A percentile compares a stretch with the other conserved stretches of the same genome.
These are phyloP conservation scores for Molossus alvarezi DNA, from an alignment of 2,797 vertebrate species.

Conservation along the genomic window DNA sequence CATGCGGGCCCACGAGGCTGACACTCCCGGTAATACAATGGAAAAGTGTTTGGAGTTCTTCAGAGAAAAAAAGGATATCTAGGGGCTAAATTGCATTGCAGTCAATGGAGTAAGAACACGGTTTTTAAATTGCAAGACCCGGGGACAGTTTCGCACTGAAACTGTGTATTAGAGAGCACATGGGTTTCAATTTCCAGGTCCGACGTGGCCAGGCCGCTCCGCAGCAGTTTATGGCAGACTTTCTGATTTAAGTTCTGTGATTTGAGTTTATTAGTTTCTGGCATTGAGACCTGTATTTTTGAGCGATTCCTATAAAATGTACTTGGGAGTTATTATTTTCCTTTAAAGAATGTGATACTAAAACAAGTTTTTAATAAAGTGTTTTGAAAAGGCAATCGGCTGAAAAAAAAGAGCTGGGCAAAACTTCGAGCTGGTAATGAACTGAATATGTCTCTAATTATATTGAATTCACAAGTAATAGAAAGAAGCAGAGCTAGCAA, in stretches of 20 bases:
- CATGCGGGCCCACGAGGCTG: neutral
- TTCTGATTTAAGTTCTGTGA: slow-evolving; percentile 76
- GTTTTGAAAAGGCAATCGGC: slow-evolving; percentile 89
- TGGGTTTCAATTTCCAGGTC: slow-evolving; percentile 86
- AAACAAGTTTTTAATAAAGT: slow-evolving; percentile 90
- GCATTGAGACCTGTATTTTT: slow-evolving; percentile 72
- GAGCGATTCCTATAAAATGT: slow-evolving; percentile 88
- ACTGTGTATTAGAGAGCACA: slow-evolving; percentile 61
- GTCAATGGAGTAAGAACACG: slow-evolving; percentile 42
- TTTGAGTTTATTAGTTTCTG: slow-evolving; percentile 82
- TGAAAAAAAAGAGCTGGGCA: slow-evolving; percentile 85
- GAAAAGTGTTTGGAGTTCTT: slow-evolving; percentile 34
- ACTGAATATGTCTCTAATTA: slow-evolving; percentile 91
- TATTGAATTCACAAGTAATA: slow-evolving; percentile 90
- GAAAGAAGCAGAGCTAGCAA: slow-evolving; percentile 87
- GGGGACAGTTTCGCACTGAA: slow-evolving; percentile 66
- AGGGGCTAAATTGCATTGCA: slow-evolving; percentile 44
- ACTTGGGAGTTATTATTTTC: slow-evolving; percentile 87
- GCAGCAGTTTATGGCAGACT: slow-evolving; percentile 78
- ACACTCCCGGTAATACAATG: neutral
- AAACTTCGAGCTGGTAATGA: slow-evolving; percentile 90
- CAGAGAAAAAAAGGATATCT: slow-evolving; percentile 58
- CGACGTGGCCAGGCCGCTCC: slow-evolving; percentile 79
- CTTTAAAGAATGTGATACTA: slow-evolving; percentile 87
- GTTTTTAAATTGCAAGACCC: slow-evolving; percentile 66